Base-by-base conservation (phyloP, 2,888 invertebrate species). In the Colletes collaris region DNA sequence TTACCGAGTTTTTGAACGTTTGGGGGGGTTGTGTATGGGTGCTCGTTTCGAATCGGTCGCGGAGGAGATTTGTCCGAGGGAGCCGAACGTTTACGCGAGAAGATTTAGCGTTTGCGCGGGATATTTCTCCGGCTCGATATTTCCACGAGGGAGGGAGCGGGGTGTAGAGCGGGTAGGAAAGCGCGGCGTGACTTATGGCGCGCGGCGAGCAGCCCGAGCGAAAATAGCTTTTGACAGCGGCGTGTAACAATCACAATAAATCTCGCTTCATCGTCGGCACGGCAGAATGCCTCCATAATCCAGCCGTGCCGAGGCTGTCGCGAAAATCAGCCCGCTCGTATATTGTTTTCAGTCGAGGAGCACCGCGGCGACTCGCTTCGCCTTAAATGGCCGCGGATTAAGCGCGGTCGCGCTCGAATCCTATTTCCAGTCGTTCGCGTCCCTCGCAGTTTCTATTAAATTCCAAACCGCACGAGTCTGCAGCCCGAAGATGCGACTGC, bases 201-300 rank as follows among this genome's bases (percentile, higher is more conserved):
- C 70, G 80, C 80, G 83, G 73, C 76, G 67, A 81, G 71, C 79
- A 73, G 71, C 62, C 76, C 78, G 70, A 68, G 81, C 83, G 86
- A 86, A 86, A 86, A 86, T 86, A 86, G 83, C 86, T 86, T 86
- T 86, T 86, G 86, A 86, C 86, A 86, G 86, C 77, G 70, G 79
- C 81, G 81, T 81, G 85, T 84, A 86, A 86, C 86, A 86, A 86
- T 86, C 86, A 74, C 86, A 72, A 86, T 86, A 86, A 86, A 86
- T 86, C 86, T 86, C 81, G 73, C 74, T 81, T 77, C 84, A 77
- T 83, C 84, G 84, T 40, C 64, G 74, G 64, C 73, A 50, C 73
- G 63, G 71, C 65, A 66, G 68, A 74, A 73, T 52, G 73, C 79
- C 74, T 82, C 85, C 71, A 82, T 84, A 84, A 84, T 84, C 82